Conservation (phyloP, 2,888 invertebrate genomes). For the Vesta saturnalis region DNA sequence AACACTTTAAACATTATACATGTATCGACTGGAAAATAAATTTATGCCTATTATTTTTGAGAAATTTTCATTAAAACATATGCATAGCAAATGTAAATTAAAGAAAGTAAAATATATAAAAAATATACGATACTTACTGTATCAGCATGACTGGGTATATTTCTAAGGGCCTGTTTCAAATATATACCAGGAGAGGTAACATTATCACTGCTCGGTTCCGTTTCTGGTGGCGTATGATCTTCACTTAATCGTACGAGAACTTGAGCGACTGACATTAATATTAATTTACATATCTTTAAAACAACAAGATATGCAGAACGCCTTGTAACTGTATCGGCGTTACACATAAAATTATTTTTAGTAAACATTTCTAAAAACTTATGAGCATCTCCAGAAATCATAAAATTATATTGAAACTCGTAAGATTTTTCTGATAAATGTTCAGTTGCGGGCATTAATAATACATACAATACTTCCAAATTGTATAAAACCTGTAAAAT, state of each 20-base stretch:
- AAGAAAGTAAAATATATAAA: not conserved
- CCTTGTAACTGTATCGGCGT: conserved; percentile 73
- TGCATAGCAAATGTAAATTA: no score
- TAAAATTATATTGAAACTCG: conserved; percentile 76
- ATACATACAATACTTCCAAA: conserved; percentile 74
- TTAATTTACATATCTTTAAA: conserved; percentile 87
- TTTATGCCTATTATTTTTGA: no score
- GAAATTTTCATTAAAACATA: no score
- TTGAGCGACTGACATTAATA: conserved; percentile 87
- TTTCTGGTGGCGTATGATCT: conserved; percentile 59
- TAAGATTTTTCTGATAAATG: conserved; percentile 78
- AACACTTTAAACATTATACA: no score
- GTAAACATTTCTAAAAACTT: conserved; percentile 82
- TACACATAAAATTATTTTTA: conserved; percentile 85
- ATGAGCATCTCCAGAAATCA: conserved; percentile 73
- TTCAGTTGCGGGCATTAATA: conserved; percentile 89
- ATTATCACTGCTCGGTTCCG: conserved; percentile 55
- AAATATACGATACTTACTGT: conserved; percentile 67
- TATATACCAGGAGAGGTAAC: conserved; percentile 63
- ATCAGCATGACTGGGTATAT: conserved; percentile 87
- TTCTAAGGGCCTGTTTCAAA: conserved; percentile 84
- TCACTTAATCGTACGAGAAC: conserved; percentile 69
- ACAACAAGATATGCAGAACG: conserved; percentile 88
- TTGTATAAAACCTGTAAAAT: conserved; percentile 76
- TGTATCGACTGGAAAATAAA: no score